These are phyloP conservation scores for Mizuhopecten yessoensis DNA, from an alignment of 1,140 invertebrate species.

Conservation along the genomic window DNA sequence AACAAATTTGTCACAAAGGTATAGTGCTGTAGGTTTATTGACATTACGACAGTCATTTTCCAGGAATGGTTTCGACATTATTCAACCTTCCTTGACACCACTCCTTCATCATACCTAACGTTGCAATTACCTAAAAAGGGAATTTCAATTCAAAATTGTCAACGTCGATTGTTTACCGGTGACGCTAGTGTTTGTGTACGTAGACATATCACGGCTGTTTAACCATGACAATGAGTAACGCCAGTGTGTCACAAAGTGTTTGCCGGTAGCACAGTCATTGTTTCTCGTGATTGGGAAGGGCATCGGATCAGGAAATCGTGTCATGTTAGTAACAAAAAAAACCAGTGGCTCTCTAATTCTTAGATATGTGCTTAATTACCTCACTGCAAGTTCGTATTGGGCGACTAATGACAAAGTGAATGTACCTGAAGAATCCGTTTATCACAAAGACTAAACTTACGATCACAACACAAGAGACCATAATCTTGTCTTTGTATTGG, in stretches of 20 bases:
- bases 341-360: too few relatives aligned
- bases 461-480: too few relatives aligned
- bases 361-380: too few relatives aligned
- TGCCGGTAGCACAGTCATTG: background rate
- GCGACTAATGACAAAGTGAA: too few relatives aligned
- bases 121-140: background rate
- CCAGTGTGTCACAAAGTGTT: background rate
- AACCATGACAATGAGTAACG: background rate
- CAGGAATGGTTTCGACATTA: background rate
- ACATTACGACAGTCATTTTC: background rate
- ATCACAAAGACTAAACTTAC: too few relatives aligned
- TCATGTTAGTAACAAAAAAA: too few relatives aligned
- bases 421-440: too few relatives aligned
- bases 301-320: background rate
- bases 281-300: background rate
- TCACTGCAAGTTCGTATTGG: too few relatives aligned
- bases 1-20: conserved; percentile 19
- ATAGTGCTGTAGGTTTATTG: background rate
- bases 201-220: background rate
- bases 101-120: background rate
- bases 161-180: background rate
- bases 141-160: background rate
- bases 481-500: too few relatives aligned
- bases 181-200: background rate
- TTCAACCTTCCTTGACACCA: background rate